Base-by-base conservation (phyloP, 2,888 invertebrate species). In the Malthinus seriepunctatus region DNA sequence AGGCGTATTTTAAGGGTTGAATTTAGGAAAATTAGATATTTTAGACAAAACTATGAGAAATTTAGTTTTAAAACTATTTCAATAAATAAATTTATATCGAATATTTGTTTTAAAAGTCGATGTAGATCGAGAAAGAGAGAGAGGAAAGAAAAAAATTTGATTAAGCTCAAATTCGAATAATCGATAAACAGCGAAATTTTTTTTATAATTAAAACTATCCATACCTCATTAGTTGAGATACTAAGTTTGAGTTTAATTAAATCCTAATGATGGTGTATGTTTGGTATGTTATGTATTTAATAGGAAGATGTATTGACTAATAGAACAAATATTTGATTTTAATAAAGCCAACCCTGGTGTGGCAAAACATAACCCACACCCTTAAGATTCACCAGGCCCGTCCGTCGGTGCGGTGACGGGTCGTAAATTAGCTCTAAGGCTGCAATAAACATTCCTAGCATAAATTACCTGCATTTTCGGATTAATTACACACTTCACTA, bases 401-500 rank as follows among this genome's bases (percentile, higher is more conserved):
- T 73, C 74, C 70, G 68, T 73, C 72, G 70, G 70, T 70, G 73
- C 68, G 76, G 74, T 77, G 78, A 78, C 77, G 77, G 72, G 72
- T 70, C 76, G 76, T 79, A 79, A 78, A 78, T 79, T 79, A 78
- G 76, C 76, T 76, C 71, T 72, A 71, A 73, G 72, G 72, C 72
- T 76, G 78, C 77, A 78, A 78, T 78, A 77, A 79, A 79, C 78
- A 78, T 78, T 78, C 78, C 74, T 71, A 70, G 76, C 78, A 79
- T 78, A 79, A 79, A 79, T 79, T 78, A 79, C 77, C 78, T 78
- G 77, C 78, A 77, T 78, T 78, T 78, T 78, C 76, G 75, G 77
- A 77, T 78, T 78, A 78, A 78, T 78, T 78, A 78, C 75, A 78
- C 78, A 78, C 78, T 78, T 77, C 77, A 76, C 76, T 76, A 74